Evolutionary conservation across 2,113 vertebrate genomes (phyloP).

Genomic region (Archilochus colubris): DNA sequence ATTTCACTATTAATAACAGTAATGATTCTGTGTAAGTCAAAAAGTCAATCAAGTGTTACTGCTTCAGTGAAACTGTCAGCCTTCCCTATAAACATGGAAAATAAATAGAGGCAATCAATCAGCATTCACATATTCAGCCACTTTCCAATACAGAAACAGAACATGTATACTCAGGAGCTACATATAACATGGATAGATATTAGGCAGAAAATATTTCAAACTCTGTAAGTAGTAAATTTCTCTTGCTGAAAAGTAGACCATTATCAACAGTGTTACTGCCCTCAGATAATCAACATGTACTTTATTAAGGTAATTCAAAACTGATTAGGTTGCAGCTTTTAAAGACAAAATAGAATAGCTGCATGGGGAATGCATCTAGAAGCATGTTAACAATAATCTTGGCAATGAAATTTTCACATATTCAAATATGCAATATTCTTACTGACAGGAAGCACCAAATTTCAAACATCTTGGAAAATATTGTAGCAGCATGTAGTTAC

Average conservation of each 20-base stretch:
- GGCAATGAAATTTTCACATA: neutral
- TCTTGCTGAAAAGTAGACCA: neutral
- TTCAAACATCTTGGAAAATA: neutral
- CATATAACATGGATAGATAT: neutral
- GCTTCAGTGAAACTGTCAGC: neutral
- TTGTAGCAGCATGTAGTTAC: neutral
- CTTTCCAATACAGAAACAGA: neutral
- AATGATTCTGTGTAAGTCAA: slow-evolving; percentile 7
- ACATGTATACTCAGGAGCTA: neutral
- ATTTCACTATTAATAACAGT: neutral
- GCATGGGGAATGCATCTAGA: neutral
- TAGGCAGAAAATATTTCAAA: slow-evolving; percentile 7
- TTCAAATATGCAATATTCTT: neutral
- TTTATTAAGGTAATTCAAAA: neutral
- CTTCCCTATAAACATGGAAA: neutral
- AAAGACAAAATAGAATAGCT: neutral
- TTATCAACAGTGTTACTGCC: neutral
- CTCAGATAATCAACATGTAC: neutral
- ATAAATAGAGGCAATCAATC: neutral
- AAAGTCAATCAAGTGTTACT: neutral
- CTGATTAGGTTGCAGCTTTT: neutral
- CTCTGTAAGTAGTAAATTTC: neutral
- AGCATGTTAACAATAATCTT: neutral
- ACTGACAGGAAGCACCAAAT: neutral
- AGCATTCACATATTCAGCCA: neutral